Evolutionary conservation across 2,113 vertebrate species (phyloP), one percentile per base, ranked within the genome.

Genomic region (Saguinus imperator): DNA sequence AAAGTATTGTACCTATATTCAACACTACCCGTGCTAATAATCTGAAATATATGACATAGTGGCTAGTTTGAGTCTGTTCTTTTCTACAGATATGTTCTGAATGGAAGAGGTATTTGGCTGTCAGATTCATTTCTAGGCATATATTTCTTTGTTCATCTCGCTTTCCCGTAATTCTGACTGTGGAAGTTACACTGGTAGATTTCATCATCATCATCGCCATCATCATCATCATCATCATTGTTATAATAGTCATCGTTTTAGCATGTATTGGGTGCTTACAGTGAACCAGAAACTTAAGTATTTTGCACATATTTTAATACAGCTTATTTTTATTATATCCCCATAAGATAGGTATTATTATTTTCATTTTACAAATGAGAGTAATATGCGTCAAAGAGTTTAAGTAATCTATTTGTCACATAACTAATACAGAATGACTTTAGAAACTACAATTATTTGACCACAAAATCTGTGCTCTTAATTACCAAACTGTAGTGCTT

Each of bases 191-290:
- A 0, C 16, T 17, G 35, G 11, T n/a, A 1, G 61, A 20, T 48
- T 57, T 72, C 16, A 2, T 21, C 32, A 14, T 68, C 2, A 1
- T 10, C 35, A n/a, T n/a, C n/a, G n/a, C n/a, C n/a, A n/a, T n/a
- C n/a, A 14, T 3, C 37, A 18, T 6, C 4, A 2, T 8, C 27
- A 1, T 21, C 32, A 20, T 3, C 37, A 25, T 5, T 4, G 0
- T 6, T 21, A 2, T 17, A 43, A 16, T 17, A 16, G 29, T 17
- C 55, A 17, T n/a, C n/a, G n/a, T 35, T 25, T 50, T 18, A 2
- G 52, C 64, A 45, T 27, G 2, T 61, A 3, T 79, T 32, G 6
- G 8, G 32, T 35, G 12, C 32, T 73, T 37, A 43, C 10, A 23
- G 3, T 50, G 75, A 79, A n/a, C 37, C 37, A 64, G 29, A 61